Base-by-base conservation (phyloP, 1,140 invertebrate genomes). In the Andrena cerasifolii region DNA sequence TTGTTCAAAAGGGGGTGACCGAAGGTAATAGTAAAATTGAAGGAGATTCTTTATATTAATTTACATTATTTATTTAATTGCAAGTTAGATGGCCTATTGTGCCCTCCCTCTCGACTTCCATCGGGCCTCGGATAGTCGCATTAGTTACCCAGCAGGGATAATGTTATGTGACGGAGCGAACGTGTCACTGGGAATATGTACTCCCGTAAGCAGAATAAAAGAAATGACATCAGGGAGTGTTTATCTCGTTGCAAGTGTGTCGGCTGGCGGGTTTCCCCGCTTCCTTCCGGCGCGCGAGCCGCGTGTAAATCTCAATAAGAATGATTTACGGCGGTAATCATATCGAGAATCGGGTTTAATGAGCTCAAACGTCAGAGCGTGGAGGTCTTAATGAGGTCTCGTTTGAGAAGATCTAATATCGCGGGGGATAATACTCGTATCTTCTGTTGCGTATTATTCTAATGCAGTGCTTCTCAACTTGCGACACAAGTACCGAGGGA, bases 331-430 rank as follows among this genome's bases (percentile, higher is more conserved):
- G 4, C 24, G 26, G 40, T 43, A 61, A 71, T 70, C 66, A 53
- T 71, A 70, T 71, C 56, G 45, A 53, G 66, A 77, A 70, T 77
- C 74, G 56, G n/a, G 74, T 71, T 77, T 77, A 77, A 77, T 61
- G 66, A 77, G 74, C 56, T 70, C 74, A 61, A 68, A 71, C 66
- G 26, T 77, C 54, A 61, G 66, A 77, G 61, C 56, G 45, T 3
- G 53, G 66, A 53, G 43, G 18, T 61, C 66, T 76, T 77, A 77
- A 77, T 77, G 74, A 77, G 74, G 74, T 24, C 56, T 71, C 45
- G 28, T 66, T 75, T 67, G 73, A 67, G 63, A 75, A 75, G 63
- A 75, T 75, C 66, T 71, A 77, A 77, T 77, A 77, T 77, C 74
- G n/a, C 47, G 45, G 45, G 45, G 45, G 74, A 71, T 77, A 77